Base-by-base conservation (phyloP, 1,140 invertebrate genomes). In the Aphis gossypii region DNA sequence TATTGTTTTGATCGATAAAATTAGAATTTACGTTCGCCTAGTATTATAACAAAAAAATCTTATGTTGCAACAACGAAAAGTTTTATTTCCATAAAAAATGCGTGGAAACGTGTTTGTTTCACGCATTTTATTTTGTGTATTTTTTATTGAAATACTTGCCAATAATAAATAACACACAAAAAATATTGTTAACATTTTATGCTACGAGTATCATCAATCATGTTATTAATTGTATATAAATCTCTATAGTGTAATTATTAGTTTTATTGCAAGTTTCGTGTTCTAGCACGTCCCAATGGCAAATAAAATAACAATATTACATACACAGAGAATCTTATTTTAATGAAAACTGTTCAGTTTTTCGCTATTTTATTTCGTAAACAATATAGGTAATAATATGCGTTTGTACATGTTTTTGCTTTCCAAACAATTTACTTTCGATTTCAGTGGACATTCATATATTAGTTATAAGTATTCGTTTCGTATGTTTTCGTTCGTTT, bases 381-480 rank as follows among this genome's bases (percentile, higher is more conserved):
- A 76, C 60, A n/a, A 76, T 6, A n/a, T 76, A n/a, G n/a, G n/a
- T n/a, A 76, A 76, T 76, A 76, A 68, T 68, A n/a, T 68, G 30
- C 60, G 60, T 68, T 76, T n/a, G n/a, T n/a, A n/a, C 18, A 4
- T 35, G 30, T 68, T 14, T 76, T 76, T 76, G 30, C 60, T 76
- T 76, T 76, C 60, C 60, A 76, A 76, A 76, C n/a, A n/a, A n/a
- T 76, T 76, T n/a, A 76, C 60, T 76, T 76, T 76, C 60, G 60
- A 76, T 76, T 76, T 76, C n/a, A n/a, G 60, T n/a, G 60, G 60
- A 76, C 60, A 76, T n/a, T 76, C 60, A 18, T 76, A 76, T 18
- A 76, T 14, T 76, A 76, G 60, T 2, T 76, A 68, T 60, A 8
- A 51, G 48, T 30, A 60, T 60, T 68, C 9, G 30, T 68, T 68